A percentile compares a stretch with the other conserved stretches of the same genome.
Evolutionary conservation across 2,113 vertebrate genomes (phyloP).

Genomic region (Mesocricetus auratus): DNA sequence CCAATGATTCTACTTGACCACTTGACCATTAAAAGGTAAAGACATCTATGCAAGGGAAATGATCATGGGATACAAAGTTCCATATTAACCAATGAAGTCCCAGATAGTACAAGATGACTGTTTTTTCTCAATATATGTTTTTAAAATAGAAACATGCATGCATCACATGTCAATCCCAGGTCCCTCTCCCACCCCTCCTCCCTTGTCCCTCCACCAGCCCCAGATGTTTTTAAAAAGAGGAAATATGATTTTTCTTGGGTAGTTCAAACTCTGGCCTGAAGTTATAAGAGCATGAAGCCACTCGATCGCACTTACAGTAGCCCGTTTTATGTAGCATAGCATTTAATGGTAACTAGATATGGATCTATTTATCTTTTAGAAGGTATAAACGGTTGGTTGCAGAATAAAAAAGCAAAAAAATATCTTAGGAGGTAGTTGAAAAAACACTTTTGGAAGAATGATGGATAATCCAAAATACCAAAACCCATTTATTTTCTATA

Average conservation of each 20-base stretch:
- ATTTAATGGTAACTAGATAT: not conserved
- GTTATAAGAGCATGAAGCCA: not conserved
- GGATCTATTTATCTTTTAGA: not conserved
- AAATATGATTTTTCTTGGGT: slow-evolving; percentile 6
- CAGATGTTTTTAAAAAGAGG: not conserved
- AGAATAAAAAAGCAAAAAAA: not conserved
- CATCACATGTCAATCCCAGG: too few relatives aligned
- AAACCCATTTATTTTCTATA: slow-evolving; percentile 7
- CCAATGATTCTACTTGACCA: not conserved
- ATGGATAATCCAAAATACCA: not conserved
- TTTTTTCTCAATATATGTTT: too few relatives aligned
- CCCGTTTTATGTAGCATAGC: not conserved
- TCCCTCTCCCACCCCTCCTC: too few relatives aligned
- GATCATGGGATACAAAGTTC: not conserved
- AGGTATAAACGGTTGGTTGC: not conserved
- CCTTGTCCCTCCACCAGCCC: too few relatives aligned
- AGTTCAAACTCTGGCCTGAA: not conserved
- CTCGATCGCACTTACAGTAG: not conserved
- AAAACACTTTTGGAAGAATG: not conserved
- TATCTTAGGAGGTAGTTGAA: not conserved
- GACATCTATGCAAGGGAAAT: not conserved
- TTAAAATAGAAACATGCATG: too few relatives aligned
- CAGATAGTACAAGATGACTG: not conserved
- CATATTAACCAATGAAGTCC: not conserved
- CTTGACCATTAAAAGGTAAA: not conserved